Conservation (phyloP, 2,113 vertebrate genomes). For the Carollia perspicillata region DNA sequence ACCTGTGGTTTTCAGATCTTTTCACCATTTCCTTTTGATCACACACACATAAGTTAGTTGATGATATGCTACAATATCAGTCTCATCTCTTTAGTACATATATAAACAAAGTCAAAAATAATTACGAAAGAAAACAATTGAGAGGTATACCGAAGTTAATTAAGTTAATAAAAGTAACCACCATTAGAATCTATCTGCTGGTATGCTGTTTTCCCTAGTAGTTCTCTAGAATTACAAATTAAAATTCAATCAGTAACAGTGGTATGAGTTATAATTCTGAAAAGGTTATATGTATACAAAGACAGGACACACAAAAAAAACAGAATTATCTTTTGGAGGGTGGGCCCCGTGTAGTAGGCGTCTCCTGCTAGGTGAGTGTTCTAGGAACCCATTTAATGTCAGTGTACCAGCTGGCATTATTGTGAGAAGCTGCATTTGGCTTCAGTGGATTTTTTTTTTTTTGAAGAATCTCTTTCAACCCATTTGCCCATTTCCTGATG, state of each 20-base stretch:
- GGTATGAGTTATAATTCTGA: neutral
- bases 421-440: too few relatives aligned
- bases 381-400: too few relatives aligned
- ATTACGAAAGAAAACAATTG: neutral
- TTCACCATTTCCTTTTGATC: neutral
- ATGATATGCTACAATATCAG: neutral
- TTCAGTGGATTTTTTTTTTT: too few relatives aligned
- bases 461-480: too few relatives aligned
- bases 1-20: neutral
- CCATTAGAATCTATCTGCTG: neutral
- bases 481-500: too few relatives aligned
- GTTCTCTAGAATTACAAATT: neutral
- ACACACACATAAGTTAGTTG: neutral
- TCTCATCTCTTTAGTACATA: neutral
- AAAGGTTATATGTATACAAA: neutral
- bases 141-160: neutral
- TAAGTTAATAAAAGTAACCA: neutral
- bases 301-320: too few relatives aligned
- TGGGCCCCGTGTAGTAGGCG: too few relatives aligned
- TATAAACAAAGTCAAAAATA: neutral
- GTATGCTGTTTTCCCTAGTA: neutral
- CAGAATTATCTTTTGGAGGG: too few relatives aligned
- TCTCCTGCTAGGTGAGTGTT: too few relatives aligned
- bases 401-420: too few relatives aligned
- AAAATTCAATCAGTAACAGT: neutral